Evolutionary conservation across 2,888 invertebrate species (phyloP), one percentile per base, ranked within the genome.

Genomic region (Rhagonycha fulva): DNA sequence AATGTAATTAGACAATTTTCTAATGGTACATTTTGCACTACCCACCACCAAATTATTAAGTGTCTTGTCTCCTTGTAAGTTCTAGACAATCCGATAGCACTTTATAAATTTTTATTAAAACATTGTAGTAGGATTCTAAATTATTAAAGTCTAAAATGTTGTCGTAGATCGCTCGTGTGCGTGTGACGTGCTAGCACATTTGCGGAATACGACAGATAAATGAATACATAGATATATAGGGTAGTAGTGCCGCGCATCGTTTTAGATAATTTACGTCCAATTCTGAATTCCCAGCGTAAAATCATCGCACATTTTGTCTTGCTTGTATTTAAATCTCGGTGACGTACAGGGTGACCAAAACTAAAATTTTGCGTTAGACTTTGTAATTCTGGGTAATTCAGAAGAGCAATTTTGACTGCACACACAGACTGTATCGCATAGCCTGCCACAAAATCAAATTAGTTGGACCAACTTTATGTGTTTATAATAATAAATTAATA

Each of bases 361-460:
- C 11, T 32, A 30, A 60, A 24, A 47, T 60, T 24, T 61, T 61
- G 28, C 12, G 19, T 66, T 62, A 62, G 74, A 71, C 63, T 28
- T 62, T 74, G 73, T 71, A 60, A 70, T 70, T 75, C 76, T 78
- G 83, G 84, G 80, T 76, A 80, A 81, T 84, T 84, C 84, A 84
- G 84, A 83, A 83, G 76, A 80, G 83, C 82, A 83, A 82, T 81
- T 83, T 84, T 82, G 85, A 85, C 85, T 85, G 84, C 84, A 85
- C 84, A 82, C 82, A 79, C 74, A 75, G 79, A 79, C 79, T 79
- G 79, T 68, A 81, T 80, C 79, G 80, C 79, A 78, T 78, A 81
- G 85, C 85, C 85, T 86, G 86, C 86, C 86, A 85, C 85, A 85
- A 77, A 82, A 82, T 83, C 82, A 82, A 83, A 82, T 86, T 85